Conservation (phyloP, 1,140 invertebrate species). For the Diorhabda sublineata region DNA sequence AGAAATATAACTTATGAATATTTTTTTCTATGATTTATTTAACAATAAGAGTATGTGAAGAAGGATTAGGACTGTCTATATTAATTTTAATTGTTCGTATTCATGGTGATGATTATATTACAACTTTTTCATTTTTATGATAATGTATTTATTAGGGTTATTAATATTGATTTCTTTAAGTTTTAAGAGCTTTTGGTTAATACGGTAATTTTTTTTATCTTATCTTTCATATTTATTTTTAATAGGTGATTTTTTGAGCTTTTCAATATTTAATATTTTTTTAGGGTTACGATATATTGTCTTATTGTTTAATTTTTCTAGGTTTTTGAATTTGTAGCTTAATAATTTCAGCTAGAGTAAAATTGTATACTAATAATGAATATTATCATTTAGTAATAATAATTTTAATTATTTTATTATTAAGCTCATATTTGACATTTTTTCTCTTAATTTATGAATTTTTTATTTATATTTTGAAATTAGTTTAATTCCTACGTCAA, state of each 20-base stretch:
- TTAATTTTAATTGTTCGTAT: no score
- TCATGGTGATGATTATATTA: no score
- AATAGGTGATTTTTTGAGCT: slow-evolving; percentile 43
- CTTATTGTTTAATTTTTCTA: slow-evolving; percentile 53
- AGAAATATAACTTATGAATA: no score
- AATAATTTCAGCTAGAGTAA: slow-evolving; percentile 52
- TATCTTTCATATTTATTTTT: slow-evolving; percentile 47
- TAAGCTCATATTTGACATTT: slow-evolving; percentile 57
- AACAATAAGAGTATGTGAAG: no score
- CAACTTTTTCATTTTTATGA: slow-evolving; percentile 47
- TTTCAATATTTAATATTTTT: slow-evolving; percentile 45
- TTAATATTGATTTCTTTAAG: slow-evolving; percentile 47
- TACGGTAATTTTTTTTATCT: slow-evolving; percentile 46
- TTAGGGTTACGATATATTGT: slow-evolving; percentile 49
- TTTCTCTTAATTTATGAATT: slow-evolving; percentile 39
- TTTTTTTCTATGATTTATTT: no score
- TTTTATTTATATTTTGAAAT: slow-evolving; percentile 65
- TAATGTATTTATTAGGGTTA: slow-evolving; percentile 50
- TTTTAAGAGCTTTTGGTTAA: slow-evolving; percentile 37
- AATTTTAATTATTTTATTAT: slow-evolving; percentile 53
- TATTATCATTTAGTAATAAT: slow-evolving; percentile 51
- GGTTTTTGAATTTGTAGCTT: slow-evolving; percentile 52
- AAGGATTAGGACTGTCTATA: no score
- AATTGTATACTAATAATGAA: slow-evolving; percentile 48
- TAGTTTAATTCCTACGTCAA: slow-evolving; percentile 58